Percentiles rank a stretch among this genome's conserved stretches.
Evolutionary conservation across 1,140 invertebrate species (phyloP).

Genomic region (Megalonaias nervosa): DNA sequence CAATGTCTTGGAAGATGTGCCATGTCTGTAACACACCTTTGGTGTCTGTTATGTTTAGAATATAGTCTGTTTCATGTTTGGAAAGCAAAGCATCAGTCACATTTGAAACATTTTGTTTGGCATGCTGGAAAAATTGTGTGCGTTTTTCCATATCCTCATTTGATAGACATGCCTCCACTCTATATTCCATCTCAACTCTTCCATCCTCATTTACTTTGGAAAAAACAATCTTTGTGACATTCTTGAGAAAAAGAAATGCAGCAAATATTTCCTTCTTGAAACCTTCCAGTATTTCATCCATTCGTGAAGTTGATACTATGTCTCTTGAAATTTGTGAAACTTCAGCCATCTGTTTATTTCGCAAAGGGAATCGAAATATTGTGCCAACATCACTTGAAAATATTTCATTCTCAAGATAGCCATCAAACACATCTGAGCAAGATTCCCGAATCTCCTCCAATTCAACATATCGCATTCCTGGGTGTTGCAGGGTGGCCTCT

Average conservation of each 20-base stretch:
- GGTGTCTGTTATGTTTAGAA: not conserved
- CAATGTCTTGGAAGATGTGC: constrained; percentile 34
- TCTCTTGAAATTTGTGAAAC: constrained; percentile 46
- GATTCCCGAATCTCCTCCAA: constrained; percentile 31
- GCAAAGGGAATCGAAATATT: constrained; percentile 57
- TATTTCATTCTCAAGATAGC: constrained; percentile 42
- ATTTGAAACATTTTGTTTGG: not conserved
- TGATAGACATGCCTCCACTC: constrained; percentile 28
- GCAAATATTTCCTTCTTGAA: constrained; percentile 52
- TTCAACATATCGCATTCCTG: constrained; percentile 48
- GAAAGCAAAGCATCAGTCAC: no score
- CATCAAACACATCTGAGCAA: constrained; percentile 51
- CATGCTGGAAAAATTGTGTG: constrained; percentile 22
- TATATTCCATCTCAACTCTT: constrained; percentile 19
- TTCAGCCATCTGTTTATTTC: constrained; percentile 46
- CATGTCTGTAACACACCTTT: constrained; percentile 22
- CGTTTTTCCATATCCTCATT: constrained; percentile 21
- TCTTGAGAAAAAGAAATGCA: constrained; percentile 58
- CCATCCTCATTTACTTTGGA: constrained; percentile 37
- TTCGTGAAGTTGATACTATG: constrained; percentile 22
- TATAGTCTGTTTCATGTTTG: no score
- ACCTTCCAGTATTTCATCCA: constrained; percentile 41
- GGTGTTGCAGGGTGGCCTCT: constrained; percentile 39
- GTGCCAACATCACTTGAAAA: constrained; percentile 36
- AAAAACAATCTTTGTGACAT: constrained; percentile 53